These are phyloP conservation scores for Hypercompe scribonia DNA, from an alignment of 2,888 invertebrate genomes.

Conservation along the genomic window DNA sequence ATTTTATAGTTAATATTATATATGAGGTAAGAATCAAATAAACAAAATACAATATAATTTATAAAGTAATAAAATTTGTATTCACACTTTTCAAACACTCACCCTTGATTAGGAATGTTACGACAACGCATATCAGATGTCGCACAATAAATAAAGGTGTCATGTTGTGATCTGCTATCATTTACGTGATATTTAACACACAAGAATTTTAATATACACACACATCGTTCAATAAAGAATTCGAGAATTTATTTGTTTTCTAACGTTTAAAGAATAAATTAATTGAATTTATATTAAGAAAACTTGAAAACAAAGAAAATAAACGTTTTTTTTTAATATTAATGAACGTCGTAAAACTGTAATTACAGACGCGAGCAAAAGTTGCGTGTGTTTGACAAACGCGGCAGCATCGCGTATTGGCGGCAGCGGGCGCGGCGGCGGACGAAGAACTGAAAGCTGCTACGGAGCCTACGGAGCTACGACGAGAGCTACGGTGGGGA, in stretches of 20 bases:
- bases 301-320: slow-evolving; percentile 12
- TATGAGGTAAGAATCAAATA: background rate
- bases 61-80: background rate
- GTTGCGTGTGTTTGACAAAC: slow-evolving; percentile 57
- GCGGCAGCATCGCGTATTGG: slow-evolving; percentile 61
- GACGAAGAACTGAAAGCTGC: slow-evolving; percentile 71
- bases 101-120: slow-evolving; percentile 72
- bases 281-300: slow-evolving; percentile 8
- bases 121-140: slow-evolving; percentile 68
- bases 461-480: slow-evolving; percentile 59
- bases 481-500: slow-evolving; percentile 53
- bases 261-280: background rate
- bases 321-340: slow-evolving; percentile 55
- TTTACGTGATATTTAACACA: slow-evolving; percentile 34
- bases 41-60: background rate
- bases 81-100: slow-evolving; percentile 44
- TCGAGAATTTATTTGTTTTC: background rate
- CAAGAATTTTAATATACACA: slow-evolving; percentile 14
- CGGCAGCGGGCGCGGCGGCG: slow-evolving; percentile 68
- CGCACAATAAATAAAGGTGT: slow-evolving; percentile 56
- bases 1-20: too few species aligned
- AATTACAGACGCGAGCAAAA: slow-evolving; percentile 72
- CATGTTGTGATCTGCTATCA: slow-evolving; percentile 51
- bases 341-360: slow-evolving; percentile 72
- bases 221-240: slow-evolving; percentile 9